These are phyloP conservation scores for Parnassius glacialis DNA, from an alignment of 2,888 invertebrate genomes.

Conservation along the genomic window DNA sequence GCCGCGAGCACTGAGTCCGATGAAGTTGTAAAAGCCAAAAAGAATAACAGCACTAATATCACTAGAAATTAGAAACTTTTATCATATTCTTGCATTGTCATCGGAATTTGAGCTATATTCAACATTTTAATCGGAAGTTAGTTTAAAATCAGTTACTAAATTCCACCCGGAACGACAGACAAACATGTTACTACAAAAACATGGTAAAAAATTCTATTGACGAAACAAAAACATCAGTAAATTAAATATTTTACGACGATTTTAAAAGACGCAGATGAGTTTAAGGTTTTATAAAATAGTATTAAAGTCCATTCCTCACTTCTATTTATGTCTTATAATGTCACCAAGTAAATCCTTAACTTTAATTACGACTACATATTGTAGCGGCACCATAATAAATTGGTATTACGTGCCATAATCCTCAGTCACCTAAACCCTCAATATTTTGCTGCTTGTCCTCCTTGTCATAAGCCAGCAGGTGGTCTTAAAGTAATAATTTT, in stretches of 20 bases:
- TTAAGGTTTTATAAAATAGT: background rate
- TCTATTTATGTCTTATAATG: slow-evolving; percentile 4
- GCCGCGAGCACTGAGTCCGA: too few species aligned
- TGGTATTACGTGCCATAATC: slow-evolving; percentile 41
- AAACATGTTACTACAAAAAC: accelerated
- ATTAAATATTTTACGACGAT: background rate
- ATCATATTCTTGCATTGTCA: too few species aligned
- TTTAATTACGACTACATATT: slow-evolving; percentile 29
- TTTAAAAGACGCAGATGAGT: background rate
- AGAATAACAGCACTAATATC: too few species aligned
- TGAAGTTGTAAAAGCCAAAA: too few species aligned
- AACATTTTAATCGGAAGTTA: too few species aligned
- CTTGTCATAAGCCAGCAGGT: slow-evolving; percentile 53
- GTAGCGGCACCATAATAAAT: slow-evolving; percentile 35
- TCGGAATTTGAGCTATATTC: too few species aligned
- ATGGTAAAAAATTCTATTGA: too few species aligned
- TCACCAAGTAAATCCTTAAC: slow-evolving; percentile 26
- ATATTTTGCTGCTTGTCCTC: slow-evolving; percentile 53
- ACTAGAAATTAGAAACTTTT: too few species aligned
- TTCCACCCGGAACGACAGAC: too few species aligned
- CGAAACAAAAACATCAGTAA: too few species aligned
- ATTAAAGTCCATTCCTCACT: background rate
- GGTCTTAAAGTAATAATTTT: slow-evolving; percentile 59
- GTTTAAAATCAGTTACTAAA: too few species aligned
- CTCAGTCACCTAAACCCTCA: too few species aligned